These are phyloP conservation scores for Tapirus indicus DNA, from an alignment of 2,797 vertebrate species.

Conservation along the genomic window DNA sequence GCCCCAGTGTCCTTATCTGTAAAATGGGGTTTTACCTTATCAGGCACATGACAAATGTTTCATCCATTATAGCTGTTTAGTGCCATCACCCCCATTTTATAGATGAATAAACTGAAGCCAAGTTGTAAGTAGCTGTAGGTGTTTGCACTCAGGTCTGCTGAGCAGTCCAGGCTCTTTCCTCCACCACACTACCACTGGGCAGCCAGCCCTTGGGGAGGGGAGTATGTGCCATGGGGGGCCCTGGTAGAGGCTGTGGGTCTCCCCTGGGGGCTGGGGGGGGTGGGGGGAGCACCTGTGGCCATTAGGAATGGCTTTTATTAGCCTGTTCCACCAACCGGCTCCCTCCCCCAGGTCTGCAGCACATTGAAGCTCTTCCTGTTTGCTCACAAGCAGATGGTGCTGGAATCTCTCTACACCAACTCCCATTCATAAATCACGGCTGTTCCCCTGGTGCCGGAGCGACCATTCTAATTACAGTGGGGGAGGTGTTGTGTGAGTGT, in stretches of 20 bases:
- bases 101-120: background rate
- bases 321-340: slow-evolving; percentile 87
- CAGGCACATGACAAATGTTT: background rate
- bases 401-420: slow-evolving; percentile 87
- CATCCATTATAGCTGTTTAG: background rate
- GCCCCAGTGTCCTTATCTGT: background rate
- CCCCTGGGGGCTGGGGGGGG: background rate
- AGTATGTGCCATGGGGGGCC: background rate
- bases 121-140: background rate
- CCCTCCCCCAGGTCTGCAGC: slow-evolving; percentile 89
- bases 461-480: slow-evolving; percentile 85
- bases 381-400: slow-evolving; percentile 90
- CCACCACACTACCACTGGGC: background rate
- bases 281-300: slow-evolving; percentile 88
- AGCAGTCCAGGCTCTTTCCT: background rate
- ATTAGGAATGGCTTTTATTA: slow-evolving; percentile 90
- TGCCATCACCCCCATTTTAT: background rate
- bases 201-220: background rate
- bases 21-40: background rate
- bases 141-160: background rate
- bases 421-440: slow-evolving; percentile 89
- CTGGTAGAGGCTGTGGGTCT: background rate
- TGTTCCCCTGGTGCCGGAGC: slow-evolving; percentile 84
- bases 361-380: slow-evolving; percentile 89
- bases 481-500: background rate